Percentiles rank a stretch among this genome's conserved stretches.
Evolutionary conservation across 2,888 invertebrate species (phyloP).

Genomic region (Poecilobothrus nobilitatus): DNA sequence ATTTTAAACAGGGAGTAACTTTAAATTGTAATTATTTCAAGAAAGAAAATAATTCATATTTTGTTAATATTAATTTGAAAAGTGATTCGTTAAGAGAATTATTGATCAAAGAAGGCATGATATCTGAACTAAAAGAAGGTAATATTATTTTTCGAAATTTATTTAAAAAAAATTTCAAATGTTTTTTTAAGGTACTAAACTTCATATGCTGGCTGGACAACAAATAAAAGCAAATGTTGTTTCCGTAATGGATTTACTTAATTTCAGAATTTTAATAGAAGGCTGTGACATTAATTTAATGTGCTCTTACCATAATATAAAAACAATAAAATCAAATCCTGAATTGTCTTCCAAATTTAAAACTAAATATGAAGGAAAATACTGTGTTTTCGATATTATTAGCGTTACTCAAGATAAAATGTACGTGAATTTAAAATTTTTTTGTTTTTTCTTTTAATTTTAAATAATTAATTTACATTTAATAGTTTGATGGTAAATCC

Average conservation of each 20-base stretch:
- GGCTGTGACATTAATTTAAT: conserved; percentile 38
- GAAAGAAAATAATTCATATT: conserved; percentile 31
- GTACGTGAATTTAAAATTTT: conserved; percentile 27
- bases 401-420: conserved; percentile 41
- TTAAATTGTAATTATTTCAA: conserved; percentile 36
- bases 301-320: conserved; percentile 39
- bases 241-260: conserved; percentile 36
- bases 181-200: conserved; percentile 30
- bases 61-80: conserved; percentile 37
- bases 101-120: conserved; percentile 32
- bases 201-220: conserved; percentile 37
- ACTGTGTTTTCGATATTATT: conserved; percentile 35
- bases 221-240: conserved; percentile 38
- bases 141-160: neutral
- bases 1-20: conserved; percentile 34
- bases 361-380: conserved; percentile 44
- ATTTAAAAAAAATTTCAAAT: neutral
- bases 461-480: conserved; percentile 18
- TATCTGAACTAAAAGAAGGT: conserved; percentile 33
- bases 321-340: conserved; percentile 39
- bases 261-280: conserved; percentile 39
- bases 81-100: conserved; percentile 33
- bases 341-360: conserved; percentile 45
- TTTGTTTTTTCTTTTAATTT: conserved; percentile 7
- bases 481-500: conserved; percentile 59